These are phyloP conservation scores for Clivina fossor DNA, from an alignment of 2,888 invertebrate genomes.

Conservation along the genomic window DNA sequence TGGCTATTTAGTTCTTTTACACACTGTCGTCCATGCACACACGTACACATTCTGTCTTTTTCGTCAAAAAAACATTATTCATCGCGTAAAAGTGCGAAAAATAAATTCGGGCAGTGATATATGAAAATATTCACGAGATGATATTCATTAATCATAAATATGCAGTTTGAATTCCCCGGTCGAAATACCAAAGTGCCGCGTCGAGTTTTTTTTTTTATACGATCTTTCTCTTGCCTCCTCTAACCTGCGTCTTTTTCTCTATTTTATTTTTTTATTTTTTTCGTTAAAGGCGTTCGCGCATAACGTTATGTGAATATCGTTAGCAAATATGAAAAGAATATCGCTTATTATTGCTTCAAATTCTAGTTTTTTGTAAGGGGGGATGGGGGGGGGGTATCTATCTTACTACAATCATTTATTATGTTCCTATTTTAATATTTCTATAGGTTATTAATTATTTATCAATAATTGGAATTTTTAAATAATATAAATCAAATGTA, in stretches of 20 bases:
- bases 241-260: not conserved
- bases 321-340: slow-evolving; percentile 3
- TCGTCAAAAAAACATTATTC: slow-evolving; percentile 15
- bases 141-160: slow-evolving; percentile 29
- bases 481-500: too few relatives aligned
- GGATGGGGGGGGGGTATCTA: not conserved
- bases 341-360: slow-evolving; percentile 23
- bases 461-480: too few relatives aligned
- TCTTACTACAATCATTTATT: too few relatives aligned
- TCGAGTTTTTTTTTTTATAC: slow-evolving; percentile 5
- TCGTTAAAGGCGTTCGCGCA: slow-evolving; percentile 3
- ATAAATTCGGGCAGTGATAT: slow-evolving; percentile 24
- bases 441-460: too few relatives aligned
- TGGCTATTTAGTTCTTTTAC: slow-evolving; percentile 5
- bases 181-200: not conserved
- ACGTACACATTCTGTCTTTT: too few relatives aligned
- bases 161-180: slow-evolving; percentile 24
- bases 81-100: slow-evolving; percentile 17
- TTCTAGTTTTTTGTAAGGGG: not conserved
- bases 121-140: slow-evolving; percentile 21
- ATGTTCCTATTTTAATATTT: too few relatives aligned
- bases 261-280: too few relatives aligned
- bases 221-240: not conserved
- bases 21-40: too few relatives aligned
- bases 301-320: slow-evolving; percentile 14